Base-by-base conservation (phyloP, 2,888 invertebrate species). In the Oscheius onirici region DNA sequence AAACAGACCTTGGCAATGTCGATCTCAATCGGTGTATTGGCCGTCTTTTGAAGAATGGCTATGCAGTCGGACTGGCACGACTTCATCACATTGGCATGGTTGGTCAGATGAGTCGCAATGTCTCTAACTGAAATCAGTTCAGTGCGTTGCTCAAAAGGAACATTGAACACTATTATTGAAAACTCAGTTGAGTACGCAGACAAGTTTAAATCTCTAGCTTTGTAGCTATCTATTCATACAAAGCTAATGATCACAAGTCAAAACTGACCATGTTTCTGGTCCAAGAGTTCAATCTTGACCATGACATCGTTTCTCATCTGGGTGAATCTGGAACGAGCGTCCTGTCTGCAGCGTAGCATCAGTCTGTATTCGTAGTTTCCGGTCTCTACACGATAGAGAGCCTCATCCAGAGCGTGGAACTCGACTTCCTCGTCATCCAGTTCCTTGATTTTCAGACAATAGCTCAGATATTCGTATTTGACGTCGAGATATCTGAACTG, bases 331-430 rank as follows among this genome's bases (percentile, higher is more conserved):
- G 91, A 90, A 70, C 97, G 90, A 0, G 97, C 97, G 81, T 96
- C 94, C 90, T 97, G 97, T 0, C 99, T 92, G 88, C 99, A 99
- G 69, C 97, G 92, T 8, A 99, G 90, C 66, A 99, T 93, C 69
- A 99, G 89, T 81, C 94, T 92, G 89, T 99, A 99, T 88, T 99
- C 99, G 89, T 99, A 99, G 88, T 99, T 99, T 54, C 99, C 99
- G 0, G 97, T 97, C 89, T 99, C 99, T 0, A 99, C 95, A 51
- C 99, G 91, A 88, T 99, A 99, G 44, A 99, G 89, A 0, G 97
- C 96, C 88, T 99, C 99, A 87, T 97, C 95, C 15, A 97, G 65
- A 0, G 76, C 71, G 44, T 76, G 74, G 34, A 78, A 76, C 49
- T 81, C 81, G n/a, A 69, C 57, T 70, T 88, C 88, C 87, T 99